phyloP scores from a whole-genome alignment of 2,113 vertebrate species.

The Tinamus guttatus region DNA sequence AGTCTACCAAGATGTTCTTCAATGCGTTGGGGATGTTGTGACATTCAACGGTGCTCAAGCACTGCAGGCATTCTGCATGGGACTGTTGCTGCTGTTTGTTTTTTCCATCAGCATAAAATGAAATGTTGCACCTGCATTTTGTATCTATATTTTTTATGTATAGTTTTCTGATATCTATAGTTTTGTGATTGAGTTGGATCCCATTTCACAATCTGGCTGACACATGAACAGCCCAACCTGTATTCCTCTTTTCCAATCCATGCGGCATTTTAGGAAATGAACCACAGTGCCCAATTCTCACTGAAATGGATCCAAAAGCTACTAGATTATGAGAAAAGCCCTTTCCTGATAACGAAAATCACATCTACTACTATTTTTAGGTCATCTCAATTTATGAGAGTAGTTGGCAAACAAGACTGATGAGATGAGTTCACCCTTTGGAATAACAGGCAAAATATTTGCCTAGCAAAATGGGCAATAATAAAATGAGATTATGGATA shows the following conservation, averaged over 20 bases:
- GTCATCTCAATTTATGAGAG: background rate
- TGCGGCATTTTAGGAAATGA: background rate
- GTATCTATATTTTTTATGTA: background rate
- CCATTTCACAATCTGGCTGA: background rate
- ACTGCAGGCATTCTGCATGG: background rate
- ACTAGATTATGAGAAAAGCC: background rate
- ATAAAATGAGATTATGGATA: background rate
- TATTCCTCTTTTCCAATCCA: background rate
- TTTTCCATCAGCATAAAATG: background rate
- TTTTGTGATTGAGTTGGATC: background rate
- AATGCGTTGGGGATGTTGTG: background rate
- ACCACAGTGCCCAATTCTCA: background rate
- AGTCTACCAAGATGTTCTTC: background rate
- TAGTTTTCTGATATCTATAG: background rate
- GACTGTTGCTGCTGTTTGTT: background rate
- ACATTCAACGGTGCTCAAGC: background rate
- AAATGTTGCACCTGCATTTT: background rate
- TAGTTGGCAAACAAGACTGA: background rate
- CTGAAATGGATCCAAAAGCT: background rate
- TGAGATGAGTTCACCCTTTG: rapidly evolving
- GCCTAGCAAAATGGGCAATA: background rate
- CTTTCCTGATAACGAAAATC: background rate
- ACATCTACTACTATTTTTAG: background rate
- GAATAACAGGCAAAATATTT: background rate
- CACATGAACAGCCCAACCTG: background rate